Base-by-base conservation (phyloP, 1,140 invertebrate species). In the Brachionus rubens region DNA sequence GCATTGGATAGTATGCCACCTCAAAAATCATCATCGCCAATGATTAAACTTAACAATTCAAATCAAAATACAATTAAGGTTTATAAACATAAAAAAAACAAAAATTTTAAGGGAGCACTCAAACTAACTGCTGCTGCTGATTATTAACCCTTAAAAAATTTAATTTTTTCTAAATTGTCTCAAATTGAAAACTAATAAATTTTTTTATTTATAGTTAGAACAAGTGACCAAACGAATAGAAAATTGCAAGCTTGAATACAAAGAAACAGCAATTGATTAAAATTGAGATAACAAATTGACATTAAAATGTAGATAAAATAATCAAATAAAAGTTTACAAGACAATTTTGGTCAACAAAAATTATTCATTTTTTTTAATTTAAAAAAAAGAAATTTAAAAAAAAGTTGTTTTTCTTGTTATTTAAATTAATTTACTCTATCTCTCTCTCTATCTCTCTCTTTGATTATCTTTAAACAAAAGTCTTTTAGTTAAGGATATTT, bases 401-500 rank as follows among this genome's bases (percentile, higher is more conserved):
- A n/a, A n/a, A n/a, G n/a, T n/a, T n/a, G n/a, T n/a, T n/a, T n/a
- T n/a, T n/a, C n/a, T n/a, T n/a, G n/a, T n/a, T n/a, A n/a, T n/a
- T n/a, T n/a, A n/a, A n/a, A n/a, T n/a, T n/a, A n/a, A n/a, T n/a
- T n/a, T n/a, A n/a, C n/a, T n/a, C n/a, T n/a, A n/a, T n/a, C n/a
- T n/a, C n/a, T n/a, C n/a, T n/a, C n/a, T n/a, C n/a, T n/a, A n/a
- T n/a, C n/a, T n/a, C n/a, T n/a, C n/a, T n/a, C n/a, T n/a, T n/a
- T n/a, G n/a, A n/a, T n/a, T n/a, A n/a, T n/a, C n/a, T n/a, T n/a
- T n/a, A n/a, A n/a, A n/a, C n/a, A n/a, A n/a, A n/a, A n/a, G n/a
- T n/a, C 19, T 59, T 59, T 59, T 59, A 59, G 54, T 59, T 59
- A 59, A 59, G 54, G 28, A 59, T 59, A 33, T 59, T 59, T 59